Percentiles rank a stretch among this genome's conserved stretches.
These are phyloP conservation scores for Oryzias curvinotus DNA, from an alignment of 2,113 vertebrate genomes.

Conservation along the genomic window DNA sequence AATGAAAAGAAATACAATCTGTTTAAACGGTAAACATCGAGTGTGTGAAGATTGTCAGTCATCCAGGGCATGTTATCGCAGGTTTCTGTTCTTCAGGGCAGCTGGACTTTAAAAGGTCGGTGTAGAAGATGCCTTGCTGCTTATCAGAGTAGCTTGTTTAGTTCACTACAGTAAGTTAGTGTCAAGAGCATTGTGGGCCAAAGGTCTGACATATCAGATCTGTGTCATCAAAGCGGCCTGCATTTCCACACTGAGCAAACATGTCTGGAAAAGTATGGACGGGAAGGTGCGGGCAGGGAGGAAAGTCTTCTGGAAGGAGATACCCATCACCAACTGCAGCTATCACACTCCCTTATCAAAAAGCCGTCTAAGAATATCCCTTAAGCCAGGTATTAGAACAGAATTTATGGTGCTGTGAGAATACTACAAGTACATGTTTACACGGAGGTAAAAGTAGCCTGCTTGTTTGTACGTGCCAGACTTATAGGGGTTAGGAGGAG, in stretches of 20 bases:
- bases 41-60: no score
- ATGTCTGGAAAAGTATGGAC: slow-evolving; percentile 30
- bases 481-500: slow-evolving; percentile 49
- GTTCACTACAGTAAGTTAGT: background rate
- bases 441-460: slow-evolving; percentile 25
- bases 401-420: slow-evolving; percentile 12
- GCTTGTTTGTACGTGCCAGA: slow-evolving; percentile 53
- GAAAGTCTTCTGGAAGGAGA: slow-evolving; percentile 55
- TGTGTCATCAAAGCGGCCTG: slow-evolving; percentile 60
- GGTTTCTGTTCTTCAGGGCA: no score
- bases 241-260: slow-evolving; percentile 76
- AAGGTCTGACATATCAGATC: slow-evolving; percentile 56
- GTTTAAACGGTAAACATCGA: no score
- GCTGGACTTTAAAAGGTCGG: no score
- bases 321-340: slow-evolving; percentile 56
- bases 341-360: slow-evolving; percentile 42
- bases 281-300: slow-evolving; percentile 52
- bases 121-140: no score
- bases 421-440: slow-evolving; percentile 11
- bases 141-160: no score
- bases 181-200: slow-evolving; percentile 24
- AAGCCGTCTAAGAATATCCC: slow-evolving; percentile 58
- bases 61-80: no score
- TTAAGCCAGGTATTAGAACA: slow-evolving; percentile 33
- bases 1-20: no score